These are phyloP conservation scores for Bombylius discolor DNA, from an alignment of 2,888 invertebrate species.

Conservation along the genomic window DNA sequence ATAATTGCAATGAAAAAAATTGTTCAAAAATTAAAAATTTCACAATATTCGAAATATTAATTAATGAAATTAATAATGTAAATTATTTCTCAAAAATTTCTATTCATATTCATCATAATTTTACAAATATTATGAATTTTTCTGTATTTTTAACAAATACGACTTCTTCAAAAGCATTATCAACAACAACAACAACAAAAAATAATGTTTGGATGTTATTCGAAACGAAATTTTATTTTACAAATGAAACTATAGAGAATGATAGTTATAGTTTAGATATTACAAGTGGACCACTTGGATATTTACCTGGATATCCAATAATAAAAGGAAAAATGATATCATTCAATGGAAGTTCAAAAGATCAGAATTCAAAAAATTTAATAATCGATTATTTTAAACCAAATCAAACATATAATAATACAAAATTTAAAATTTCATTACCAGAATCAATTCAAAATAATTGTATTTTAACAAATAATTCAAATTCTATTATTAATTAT, in stretches of 20 bases:
- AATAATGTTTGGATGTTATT: constrained; percentile 21
- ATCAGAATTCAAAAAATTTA: constrained; percentile 11
- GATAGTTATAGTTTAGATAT: not conserved
- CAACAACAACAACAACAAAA: not conserved
- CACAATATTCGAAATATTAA: not conserved
- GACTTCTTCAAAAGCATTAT: not conserved
- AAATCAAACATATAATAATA: not conserved
- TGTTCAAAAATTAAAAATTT: not conserved
- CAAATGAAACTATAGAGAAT: constrained; percentile 13
- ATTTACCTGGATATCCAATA: constrained; percentile 23
- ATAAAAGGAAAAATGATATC: constrained; percentile 21
- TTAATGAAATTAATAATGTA: not conserved
- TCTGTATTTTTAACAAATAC: constrained; percentile 10
- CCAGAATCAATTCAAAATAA: constrained; percentile 1
- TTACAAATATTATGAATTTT: constrained; percentile 15
- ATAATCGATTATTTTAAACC: constrained; percentile 23
- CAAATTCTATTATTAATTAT: constrained; percentile 19
- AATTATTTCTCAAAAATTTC: constrained; percentile 12
- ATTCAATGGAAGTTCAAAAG: constrained; percentile 17
- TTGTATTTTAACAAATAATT: not conserved
- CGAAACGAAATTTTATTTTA: constrained; percentile 19
- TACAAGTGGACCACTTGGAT: constrained; percentile 28
- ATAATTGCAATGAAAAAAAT: constrained; percentile 1
- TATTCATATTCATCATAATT: constrained; percentile 21
- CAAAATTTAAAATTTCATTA: constrained; percentile 3